Base-by-base conservation (phyloP, 2,797 vertebrate species). In the Hemitrygon akajei region DNA sequence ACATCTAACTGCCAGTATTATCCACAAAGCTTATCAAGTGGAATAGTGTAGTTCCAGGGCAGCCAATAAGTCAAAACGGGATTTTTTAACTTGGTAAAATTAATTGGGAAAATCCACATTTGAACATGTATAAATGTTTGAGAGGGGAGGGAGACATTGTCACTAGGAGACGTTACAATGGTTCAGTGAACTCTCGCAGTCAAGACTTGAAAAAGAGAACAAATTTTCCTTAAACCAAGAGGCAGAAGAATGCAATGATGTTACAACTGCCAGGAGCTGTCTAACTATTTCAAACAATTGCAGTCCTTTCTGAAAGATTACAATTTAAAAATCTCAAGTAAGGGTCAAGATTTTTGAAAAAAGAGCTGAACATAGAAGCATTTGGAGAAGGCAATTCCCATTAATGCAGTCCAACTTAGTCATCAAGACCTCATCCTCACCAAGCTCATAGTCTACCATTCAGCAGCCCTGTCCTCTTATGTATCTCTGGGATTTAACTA, bases 1-100 rank as follows among this genome's bases (percentile, higher is more conserved):
- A 34, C 16, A 60, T 91, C 34, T 34, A 18, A 91, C 18, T 9
- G 63, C 37, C 25, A 75, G 91, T 75, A 40, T 75, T 71, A 34
- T 75, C 37, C 37, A 91, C 87, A 91, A 40, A 63, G 63, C 37
- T 92, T 71, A 92, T 73, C 66, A 92, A 73, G 40, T 66, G 34
- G 58, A 86, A 37, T 34, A 66, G 58, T 20, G 11, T 30, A 60
- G 66, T 30, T 89, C 60, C 66, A 66, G 86, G 86, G 60, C 34
- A 66, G 63, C 86, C 18, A 63, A 66, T 34, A 89, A 63, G 58
- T 63, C 30, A 60, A 34, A 89, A 30, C 56, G 30, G 30, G 30
- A 34, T 89, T 16, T 34, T 66, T 66, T 89, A 66, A 89, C 30
- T n/a, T 89, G 66, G 86, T 18, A 63, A 34, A 66, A 34, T 7